These are phyloP conservation scores for Enteromius trimaculatus DNA, from an alignment of 2,797 vertebrate species.

Conservation along the genomic window DNA sequence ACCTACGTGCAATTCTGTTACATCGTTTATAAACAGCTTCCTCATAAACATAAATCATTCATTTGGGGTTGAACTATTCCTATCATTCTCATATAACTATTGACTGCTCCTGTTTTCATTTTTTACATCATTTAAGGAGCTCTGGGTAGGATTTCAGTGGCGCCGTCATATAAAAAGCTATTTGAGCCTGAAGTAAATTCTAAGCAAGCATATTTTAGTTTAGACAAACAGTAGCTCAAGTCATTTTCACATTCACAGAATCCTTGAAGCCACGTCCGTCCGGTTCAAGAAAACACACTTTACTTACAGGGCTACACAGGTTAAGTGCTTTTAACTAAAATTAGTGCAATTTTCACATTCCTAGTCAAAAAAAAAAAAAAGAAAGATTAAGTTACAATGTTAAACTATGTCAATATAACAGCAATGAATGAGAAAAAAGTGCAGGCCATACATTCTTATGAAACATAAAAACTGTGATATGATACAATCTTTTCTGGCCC, in stretches of 20 bases:
- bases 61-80: neutral
- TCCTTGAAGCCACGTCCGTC: conserved; percentile 51
- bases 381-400: conserved; percentile 57
- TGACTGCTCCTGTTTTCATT: neutral
- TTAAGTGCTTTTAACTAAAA: conserved; percentile 62
- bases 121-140: neutral
- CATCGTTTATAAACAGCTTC: conserved; percentile 5
- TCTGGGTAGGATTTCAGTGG: conserved; percentile 9
- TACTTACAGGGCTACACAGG: conserved; percentile 51
- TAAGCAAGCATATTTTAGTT: conserved; percentile 39
- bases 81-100: neutral
- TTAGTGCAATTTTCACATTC: conserved; percentile 78
- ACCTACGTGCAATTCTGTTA: neutral
- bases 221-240: conserved; percentile 50
- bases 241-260: conserved; percentile 57
- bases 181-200: conserved; percentile 6
- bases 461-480: conserved; percentile 23
- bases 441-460: conserved; percentile 61
- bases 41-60: neutral
- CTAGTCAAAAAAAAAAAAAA: conserved; percentile 61
- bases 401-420: conserved; percentile 64
- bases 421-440: conserved; percentile 66
- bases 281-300: conserved; percentile 53
- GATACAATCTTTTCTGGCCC: conserved; percentile 28
- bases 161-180: neutral